These are phyloP conservation scores for Lineus longissimus DNA, from an alignment of 1,140 invertebrate genomes.

Conservation along the genomic window DNA sequence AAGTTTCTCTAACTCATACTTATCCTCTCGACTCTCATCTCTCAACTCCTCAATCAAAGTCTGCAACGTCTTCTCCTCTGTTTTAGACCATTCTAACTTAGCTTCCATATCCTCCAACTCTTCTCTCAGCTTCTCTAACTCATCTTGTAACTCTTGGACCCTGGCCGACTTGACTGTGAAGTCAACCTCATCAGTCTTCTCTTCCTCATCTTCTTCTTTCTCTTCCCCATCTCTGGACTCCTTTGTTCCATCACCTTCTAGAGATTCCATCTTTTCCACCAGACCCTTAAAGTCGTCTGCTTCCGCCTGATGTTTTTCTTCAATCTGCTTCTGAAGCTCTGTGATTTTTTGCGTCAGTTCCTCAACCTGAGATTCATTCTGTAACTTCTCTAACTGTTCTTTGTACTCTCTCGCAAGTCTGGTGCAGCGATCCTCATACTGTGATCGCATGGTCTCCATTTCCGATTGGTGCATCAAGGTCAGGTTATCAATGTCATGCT, in stretches of 20 bases:
- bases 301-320: no score
- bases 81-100: conserved; percentile 2
- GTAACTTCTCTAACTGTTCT: no score
- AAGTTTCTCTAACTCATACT: not conserved
- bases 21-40: conserved; percentile 7
- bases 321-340: no score
- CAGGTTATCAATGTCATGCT: no score
- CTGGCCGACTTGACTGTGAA: not conserved
- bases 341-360: no score
- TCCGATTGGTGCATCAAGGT: no score
- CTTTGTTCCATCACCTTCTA: not conserved
- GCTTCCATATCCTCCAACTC: conserved; percentile 3
- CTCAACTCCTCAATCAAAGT: conserved; percentile 8
- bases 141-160: not conserved
- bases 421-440: no score
- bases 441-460: no score
- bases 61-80: conserved; percentile 17
- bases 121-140: conserved; percentile 3
- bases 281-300: no score
- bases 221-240: not conserved
- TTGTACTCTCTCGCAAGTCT: no score
- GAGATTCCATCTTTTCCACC: not conserved
- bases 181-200: not conserved
- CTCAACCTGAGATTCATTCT: no score
- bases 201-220: not conserved